These are phyloP conservation scores for Drosophila lutescens DNA, from an alignment of 2,888 invertebrate species.

Conservation along the genomic window DNA sequence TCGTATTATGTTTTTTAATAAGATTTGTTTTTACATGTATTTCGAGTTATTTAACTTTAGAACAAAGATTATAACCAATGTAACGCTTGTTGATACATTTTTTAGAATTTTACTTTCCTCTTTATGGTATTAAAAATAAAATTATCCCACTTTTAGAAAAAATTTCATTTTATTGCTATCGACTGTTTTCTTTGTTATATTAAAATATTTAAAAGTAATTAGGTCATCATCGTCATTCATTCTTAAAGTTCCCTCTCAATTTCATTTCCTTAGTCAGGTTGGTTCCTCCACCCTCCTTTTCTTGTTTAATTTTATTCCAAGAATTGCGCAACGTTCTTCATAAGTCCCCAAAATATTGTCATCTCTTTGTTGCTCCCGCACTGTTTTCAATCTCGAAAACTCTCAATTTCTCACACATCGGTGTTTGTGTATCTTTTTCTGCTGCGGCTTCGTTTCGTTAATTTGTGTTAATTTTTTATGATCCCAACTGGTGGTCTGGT, in stretches of 20 bases:
- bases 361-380: constrained; percentile 21
- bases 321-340: constrained; percentile 31
- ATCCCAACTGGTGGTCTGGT: constrained; percentile 58
- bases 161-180: neutral
- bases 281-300: constrained; percentile 1
- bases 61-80: too few relatives aligned
- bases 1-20: too few relatives aligned
- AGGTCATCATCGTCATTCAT: constrained; percentile 8
- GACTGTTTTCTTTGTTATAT: neutral
- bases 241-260: neutral
- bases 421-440: constrained; percentile 27
- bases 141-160: too few relatives aligned
- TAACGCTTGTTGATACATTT: too few relatives aligned
- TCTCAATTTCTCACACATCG: constrained; percentile 45
- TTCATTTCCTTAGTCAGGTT: constrained; percentile 25
- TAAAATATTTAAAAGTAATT: neutral
- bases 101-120: too few relatives aligned
- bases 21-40: too few relatives aligned
- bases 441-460: constrained; percentile 49
- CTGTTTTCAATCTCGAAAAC: constrained; percentile 35
- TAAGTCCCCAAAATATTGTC: constrained; percentile 22
- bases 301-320: constrained; percentile 12
- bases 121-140: too few relatives aligned
- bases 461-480: constrained; percentile 76
- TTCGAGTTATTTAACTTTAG: too few relatives aligned